These are phyloP conservation scores for rabbit (Oryctolagus cuniculus) DNA, from an alignment of 2,113 vertebrate species.

Conservation along the genomic window DNA sequence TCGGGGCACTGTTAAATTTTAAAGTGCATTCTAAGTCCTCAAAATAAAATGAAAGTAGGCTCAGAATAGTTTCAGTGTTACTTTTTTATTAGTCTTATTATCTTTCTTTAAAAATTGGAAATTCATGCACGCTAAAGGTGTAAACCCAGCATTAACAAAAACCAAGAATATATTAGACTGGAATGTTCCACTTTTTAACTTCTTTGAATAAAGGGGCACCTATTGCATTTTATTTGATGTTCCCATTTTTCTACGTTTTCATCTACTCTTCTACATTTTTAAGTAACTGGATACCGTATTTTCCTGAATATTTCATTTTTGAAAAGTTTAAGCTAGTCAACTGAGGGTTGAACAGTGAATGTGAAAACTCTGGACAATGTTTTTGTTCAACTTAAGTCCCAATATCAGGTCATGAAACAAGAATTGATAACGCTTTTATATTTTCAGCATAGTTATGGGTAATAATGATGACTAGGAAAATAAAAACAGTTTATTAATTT, in stretches of 20 bases:
- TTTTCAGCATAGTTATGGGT: background rate
- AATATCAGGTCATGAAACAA: background rate
- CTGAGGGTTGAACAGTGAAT: background rate
- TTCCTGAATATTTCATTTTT: background rate
- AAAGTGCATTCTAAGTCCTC: background rate
- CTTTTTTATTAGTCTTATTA: background rate
- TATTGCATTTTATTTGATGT: background rate
- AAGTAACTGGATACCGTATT: background rate
- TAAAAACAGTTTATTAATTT: background rate
- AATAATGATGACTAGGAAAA: background rate
- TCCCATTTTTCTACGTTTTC: background rate
- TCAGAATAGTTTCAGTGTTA: background rate
- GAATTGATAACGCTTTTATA: background rate
- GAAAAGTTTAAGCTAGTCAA: background rate
- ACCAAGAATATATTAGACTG: background rate
- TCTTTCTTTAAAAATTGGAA: background rate
- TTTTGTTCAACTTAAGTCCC: background rate
- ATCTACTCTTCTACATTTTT: background rate
- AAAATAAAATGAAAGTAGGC: background rate
- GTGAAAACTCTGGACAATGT: background rate
- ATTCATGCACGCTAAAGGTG: background rate
- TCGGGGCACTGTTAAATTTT: background rate
- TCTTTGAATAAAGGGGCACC: background rate
- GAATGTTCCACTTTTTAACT: background rate
- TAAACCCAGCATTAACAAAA: background rate